These are phyloP conservation scores for Gerris buenoi DNA, from an alignment of 1,140 invertebrate species.

Conservation along the genomic window DNA sequence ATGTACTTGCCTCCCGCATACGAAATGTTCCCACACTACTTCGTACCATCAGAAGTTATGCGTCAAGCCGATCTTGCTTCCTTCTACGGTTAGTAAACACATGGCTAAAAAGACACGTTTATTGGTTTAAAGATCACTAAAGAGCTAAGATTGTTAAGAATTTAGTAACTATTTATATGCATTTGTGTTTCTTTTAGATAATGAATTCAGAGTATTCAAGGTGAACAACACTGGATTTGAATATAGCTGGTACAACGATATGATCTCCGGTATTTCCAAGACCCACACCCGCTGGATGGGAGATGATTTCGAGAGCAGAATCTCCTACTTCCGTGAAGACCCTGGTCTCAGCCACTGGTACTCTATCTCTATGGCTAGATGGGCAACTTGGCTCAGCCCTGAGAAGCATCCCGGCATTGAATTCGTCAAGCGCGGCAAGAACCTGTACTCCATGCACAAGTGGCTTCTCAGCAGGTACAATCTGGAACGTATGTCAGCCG, in stretches of 20 bases:
- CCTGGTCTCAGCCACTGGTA: not conserved
- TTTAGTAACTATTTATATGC: no score
- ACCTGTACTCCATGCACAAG: not conserved
- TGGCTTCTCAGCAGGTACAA: slow-evolving; percentile 43
- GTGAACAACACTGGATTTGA: not conserved
- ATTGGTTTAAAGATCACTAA: no score
- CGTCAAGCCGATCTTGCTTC: slow-evolving; percentile 37
- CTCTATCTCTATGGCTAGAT: not conserved
- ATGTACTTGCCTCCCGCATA: slow-evolving; percentile 45
- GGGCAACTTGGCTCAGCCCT: not conserved
- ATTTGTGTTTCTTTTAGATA: not conserved
- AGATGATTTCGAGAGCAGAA: not conserved
- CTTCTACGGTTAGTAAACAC: not conserved
- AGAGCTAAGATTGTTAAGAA: no score
- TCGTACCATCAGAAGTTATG: slow-evolving; percentile 42
- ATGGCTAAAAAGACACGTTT: no score
- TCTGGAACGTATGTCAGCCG: slow-evolving; percentile 47
- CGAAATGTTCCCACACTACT: slow-evolving; percentile 48
- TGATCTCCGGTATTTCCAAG: not conserved
- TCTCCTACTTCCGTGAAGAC: not conserved
- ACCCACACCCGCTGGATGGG: not conserved
- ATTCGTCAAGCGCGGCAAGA: not conserved
- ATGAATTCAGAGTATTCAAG: not conserved
- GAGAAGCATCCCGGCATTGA: not conserved
- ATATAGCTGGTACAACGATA: not conserved